phyloP scores from a whole-genome alignment of 2,888 invertebrate genomes.

The Drosophila maculinotata region DNA sequence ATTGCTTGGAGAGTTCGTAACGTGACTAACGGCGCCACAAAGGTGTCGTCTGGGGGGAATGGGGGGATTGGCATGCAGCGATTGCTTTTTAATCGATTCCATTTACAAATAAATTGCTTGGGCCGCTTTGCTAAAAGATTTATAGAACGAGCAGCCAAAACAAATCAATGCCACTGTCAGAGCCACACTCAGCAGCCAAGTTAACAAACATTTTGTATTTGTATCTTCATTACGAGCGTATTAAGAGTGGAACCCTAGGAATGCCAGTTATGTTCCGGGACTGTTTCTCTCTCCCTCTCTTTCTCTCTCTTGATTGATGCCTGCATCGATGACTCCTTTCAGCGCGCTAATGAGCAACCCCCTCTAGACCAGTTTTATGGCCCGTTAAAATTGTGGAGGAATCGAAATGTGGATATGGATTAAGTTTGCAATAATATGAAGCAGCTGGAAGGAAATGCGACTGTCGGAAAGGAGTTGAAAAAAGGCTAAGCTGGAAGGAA shows the following conservation, averaged over 20 bases:
- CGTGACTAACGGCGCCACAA: slow-evolving; percentile 78
- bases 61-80: slow-evolving; percentile 64
- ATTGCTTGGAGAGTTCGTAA: slow-evolving; percentile 74
- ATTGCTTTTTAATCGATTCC: slow-evolving; percentile 85
- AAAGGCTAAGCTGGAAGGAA: too few species aligned
- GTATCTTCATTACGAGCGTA: slow-evolving; percentile 62
- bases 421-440: too few species aligned
- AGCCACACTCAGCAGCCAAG: slow-evolving; percentile 8
- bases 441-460: too few species aligned
- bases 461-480: too few species aligned
- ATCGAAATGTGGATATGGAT: too few species aligned
- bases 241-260: too few species aligned
- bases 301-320: slow-evolving; percentile 10
- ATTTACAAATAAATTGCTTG: slow-evolving; percentile 85
- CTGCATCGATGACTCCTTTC: slow-evolving; percentile 1
- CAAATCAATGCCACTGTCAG: slow-evolving; percentile 47
- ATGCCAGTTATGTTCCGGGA: too few species aligned
- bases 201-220: slow-evolving; percentile 54
- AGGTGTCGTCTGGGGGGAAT: slow-evolving; percentile 67
- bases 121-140: slow-evolving; percentile 62
- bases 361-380: neutral
- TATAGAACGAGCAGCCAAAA: slow-evolving; percentile 57
- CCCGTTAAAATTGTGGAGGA: neutral
- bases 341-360: slow-evolving; percentile 24
- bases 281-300: neutral